Evolutionary conservation across 2,797 vertebrate species (phyloP).

Genomic region (Sylvia borin): DNA sequence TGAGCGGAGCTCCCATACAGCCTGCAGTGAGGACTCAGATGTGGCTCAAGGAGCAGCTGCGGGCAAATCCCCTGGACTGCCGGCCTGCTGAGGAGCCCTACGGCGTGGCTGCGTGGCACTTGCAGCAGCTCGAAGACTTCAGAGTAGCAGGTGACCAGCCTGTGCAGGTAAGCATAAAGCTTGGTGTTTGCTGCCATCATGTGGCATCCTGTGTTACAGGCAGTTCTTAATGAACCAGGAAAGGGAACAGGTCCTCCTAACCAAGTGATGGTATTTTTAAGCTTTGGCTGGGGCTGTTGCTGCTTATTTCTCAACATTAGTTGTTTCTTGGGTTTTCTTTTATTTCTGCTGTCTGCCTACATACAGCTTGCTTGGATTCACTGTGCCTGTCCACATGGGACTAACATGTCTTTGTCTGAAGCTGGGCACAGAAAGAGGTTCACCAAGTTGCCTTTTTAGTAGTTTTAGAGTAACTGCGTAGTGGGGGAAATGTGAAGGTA

Average conservation of each 20-base stretch:
- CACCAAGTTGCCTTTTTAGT: neutral
- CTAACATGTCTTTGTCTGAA: neutral
- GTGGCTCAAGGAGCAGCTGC: constrained; percentile 94
- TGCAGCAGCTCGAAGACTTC: constrained; percentile 78
- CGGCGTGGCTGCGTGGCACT: constrained; percentile 74
- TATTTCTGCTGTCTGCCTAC: neutral
- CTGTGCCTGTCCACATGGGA: neutral
- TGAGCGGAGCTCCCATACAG: constrained; percentile 85
- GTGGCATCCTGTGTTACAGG: constrained; percentile 21
- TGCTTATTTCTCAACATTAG: neutral
- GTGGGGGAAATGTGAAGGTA: neutral
- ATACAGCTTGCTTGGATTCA: neutral
- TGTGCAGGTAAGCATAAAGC: constrained; percentile 80
- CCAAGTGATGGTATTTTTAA: neutral
- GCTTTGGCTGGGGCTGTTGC: neutral
- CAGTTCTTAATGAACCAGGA: neutral
- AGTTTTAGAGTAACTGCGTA: neutral
- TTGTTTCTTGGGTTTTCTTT: neutral
- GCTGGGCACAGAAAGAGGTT: neutral
- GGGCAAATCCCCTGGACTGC: constrained; percentile 83
- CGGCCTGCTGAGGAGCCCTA: constrained; percentile 75
- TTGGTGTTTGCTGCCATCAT: constrained; percentile 73
- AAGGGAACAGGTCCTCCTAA: neutral
- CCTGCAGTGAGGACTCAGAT: constrained; percentile 90
- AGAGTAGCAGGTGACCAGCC: constrained; percentile 73